A percentile compares a stretch with the other conserved stretches of the same genome.
phyloP scores from a whole-genome alignment of 1,140 invertebrate genomes.

The Ruditapes philippinarum region DNA sequence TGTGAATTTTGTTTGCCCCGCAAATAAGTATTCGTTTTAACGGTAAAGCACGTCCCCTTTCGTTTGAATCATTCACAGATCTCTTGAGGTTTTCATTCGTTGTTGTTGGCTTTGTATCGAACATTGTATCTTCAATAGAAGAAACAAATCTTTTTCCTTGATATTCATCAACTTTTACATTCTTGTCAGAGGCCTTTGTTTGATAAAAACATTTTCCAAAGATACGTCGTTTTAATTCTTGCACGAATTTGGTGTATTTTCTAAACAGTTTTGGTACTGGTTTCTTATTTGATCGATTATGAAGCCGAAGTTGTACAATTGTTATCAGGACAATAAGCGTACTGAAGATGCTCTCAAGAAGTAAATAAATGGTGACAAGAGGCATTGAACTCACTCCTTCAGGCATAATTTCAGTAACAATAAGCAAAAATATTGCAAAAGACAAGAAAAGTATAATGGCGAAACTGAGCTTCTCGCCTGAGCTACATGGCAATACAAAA shows the following conservation, averaged over 20 bases:
- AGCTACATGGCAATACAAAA: slow-evolving; percentile 49
- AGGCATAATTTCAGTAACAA: slow-evolving; percentile 60
- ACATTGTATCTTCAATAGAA: not conserved
- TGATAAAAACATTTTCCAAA: not conserved
- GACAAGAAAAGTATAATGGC: slow-evolving; percentile 55
- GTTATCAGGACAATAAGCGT: slow-evolving; percentile 45
- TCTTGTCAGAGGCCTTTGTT: too few species aligned
- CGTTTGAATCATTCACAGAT: not conserved
- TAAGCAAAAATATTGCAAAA: slow-evolving; percentile 55
- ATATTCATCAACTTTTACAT: too few species aligned
- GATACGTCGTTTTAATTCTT: not conserved
- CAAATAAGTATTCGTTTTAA: not conserved
- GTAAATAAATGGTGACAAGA: slow-evolving; percentile 47
- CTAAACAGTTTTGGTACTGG: slow-evolving; percentile 1
- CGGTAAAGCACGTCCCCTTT: not conserved
- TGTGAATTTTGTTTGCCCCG: not conserved
- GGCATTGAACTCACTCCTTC: slow-evolving; percentile 61
- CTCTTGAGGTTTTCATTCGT: not conserved
- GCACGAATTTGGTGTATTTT: not conserved
- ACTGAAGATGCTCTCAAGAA: slow-evolving; percentile 52
- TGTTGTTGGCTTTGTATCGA: not conserved
- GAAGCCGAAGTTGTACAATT: slow-evolving; percentile 44
- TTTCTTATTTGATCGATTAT: slow-evolving; percentile 38
- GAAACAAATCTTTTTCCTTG: not conserved
- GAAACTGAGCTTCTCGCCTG: slow-evolving; percentile 57